These are phyloP conservation scores for Phocoena sinus DNA, from an alignment of 2,113 vertebrate species.

Conservation along the genomic window DNA sequence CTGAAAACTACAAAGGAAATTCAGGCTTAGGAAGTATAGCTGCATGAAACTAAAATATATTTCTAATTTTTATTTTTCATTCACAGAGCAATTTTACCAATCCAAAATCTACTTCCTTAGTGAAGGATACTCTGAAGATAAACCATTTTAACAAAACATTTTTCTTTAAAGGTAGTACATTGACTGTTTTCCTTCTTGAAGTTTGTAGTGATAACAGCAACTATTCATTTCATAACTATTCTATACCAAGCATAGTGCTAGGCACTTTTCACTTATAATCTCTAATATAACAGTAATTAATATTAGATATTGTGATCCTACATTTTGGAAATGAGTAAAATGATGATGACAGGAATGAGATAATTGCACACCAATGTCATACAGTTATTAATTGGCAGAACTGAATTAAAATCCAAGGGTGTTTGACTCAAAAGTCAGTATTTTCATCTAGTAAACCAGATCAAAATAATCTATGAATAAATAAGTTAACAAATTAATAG, in stretches of 20 bases:
- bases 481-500: background rate
- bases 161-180: background rate
- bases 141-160: background rate
- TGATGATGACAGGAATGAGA: background rate
- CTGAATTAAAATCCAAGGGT: background rate
- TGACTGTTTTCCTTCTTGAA: background rate
- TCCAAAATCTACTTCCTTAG: background rate
- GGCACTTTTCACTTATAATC: background rate
- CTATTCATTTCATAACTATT: background rate
- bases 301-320: background rate
- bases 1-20: slow-evolving; percentile 16
- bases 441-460: background rate
- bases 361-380: background rate
- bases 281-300: background rate
- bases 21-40: background rate
- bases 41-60: background rate
- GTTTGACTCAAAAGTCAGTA: background rate
- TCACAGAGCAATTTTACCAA: background rate
- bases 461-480: background rate
- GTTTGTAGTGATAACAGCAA: background rate
- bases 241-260: background rate
- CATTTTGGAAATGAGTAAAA: background rate
- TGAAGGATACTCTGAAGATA: background rate
- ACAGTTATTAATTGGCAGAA: background rate
- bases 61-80: background rate